Conservation (phyloP, 2,113 vertebrate genomes). For the Ceuthmochares aereus region DNA sequence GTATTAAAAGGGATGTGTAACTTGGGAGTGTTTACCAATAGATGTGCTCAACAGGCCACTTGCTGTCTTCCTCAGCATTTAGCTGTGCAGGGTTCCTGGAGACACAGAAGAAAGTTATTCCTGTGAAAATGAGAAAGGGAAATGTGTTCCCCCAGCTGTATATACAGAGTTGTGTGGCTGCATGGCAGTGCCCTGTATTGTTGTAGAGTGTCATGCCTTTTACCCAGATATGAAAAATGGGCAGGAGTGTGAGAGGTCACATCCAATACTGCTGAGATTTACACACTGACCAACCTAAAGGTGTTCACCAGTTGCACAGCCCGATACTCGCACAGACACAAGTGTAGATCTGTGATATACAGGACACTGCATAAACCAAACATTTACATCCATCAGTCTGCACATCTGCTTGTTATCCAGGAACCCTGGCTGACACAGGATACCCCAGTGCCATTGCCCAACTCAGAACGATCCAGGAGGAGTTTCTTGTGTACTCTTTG, state of each 20-base stretch:
- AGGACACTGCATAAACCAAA: background rate
- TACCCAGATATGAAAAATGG: background rate
- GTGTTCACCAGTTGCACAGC: background rate
- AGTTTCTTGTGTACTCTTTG: background rate
- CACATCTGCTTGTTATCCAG: slow-evolving; percentile 7
- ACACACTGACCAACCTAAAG: rapidly evolving
- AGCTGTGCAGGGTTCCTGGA: background rate
- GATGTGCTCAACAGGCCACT: background rate
- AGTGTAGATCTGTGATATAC: background rate
- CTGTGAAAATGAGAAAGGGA: background rate
- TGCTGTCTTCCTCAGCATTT: background rate
- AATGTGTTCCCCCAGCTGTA: background rate
- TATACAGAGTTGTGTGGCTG: rapidly evolving
- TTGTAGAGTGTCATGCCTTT: background rate
- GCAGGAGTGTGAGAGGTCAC: background rate
- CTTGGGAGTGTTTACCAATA: background rate
- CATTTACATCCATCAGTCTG: background rate
- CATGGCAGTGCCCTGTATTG: background rate
- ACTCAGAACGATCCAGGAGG: background rate
- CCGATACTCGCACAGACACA: rapidly evolving
- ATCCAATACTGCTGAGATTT: background rate
- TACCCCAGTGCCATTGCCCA: background rate
- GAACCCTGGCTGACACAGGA: background rate
- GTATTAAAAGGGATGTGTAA: background rate
- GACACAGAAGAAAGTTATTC: rapidly evolving